phyloP scores from a whole-genome alignment of 2,888 invertebrate species.

The Smittia sp. region DNA sequence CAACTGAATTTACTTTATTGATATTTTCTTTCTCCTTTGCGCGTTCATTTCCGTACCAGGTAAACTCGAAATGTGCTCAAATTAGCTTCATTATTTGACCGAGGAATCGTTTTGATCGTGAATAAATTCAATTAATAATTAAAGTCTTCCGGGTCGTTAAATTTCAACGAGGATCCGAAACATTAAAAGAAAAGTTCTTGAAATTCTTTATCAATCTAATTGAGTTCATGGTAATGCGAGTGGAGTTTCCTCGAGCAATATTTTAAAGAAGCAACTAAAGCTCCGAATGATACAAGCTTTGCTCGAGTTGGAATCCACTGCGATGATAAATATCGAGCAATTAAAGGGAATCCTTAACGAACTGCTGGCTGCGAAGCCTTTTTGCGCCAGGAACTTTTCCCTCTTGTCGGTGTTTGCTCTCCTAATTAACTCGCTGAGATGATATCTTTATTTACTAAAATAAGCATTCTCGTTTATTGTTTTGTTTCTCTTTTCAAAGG shows the following conservation, averaged over 20 bases:
- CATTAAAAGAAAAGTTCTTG: neutral
- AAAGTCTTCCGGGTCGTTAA: constrained; percentile 7
- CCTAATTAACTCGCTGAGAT: constrained; percentile 34
- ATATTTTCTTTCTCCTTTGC: neutral
- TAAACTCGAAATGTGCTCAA: neutral
- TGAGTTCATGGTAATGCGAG: neutral
- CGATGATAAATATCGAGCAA: too few relatives aligned
- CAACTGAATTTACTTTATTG: constrained; percentile 12
- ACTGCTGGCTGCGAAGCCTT: too few relatives aligned
- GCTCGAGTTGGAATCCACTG: too few relatives aligned
- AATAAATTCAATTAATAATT: neutral
- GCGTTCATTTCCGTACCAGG: neutral
- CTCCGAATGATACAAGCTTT: too few relatives aligned
- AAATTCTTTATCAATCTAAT: neutral
- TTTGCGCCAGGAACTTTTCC: neutral
- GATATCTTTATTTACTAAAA: constrained; percentile 27
- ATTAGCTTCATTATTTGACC: neutral
- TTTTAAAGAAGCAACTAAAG: too few relatives aligned
- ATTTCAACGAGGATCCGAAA: neutral
- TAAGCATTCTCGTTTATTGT: constrained; percentile 23
- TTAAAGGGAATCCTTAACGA: too few relatives aligned
- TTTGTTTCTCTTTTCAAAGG: neutral
- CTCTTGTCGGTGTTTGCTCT: constrained; percentile 18
- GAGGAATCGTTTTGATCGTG: neutral
- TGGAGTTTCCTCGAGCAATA: too few relatives aligned